These are phyloP conservation scores for Nerophis ophidion DNA, from an alignment of 2,113 vertebrate genomes.

Conservation along the genomic window DNA sequence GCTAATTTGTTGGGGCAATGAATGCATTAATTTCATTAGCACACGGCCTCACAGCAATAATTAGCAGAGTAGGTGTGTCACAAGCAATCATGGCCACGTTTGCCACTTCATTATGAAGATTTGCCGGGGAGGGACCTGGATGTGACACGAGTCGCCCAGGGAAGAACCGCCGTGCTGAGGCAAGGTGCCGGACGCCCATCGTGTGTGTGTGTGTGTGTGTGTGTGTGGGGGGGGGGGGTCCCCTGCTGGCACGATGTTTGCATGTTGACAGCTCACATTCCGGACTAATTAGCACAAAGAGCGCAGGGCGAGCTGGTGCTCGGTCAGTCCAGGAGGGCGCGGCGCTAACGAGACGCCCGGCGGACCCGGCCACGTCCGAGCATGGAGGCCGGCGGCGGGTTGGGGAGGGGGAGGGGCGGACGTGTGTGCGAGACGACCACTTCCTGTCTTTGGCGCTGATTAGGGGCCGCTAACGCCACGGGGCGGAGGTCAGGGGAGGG, in stretches of 20 bases:
- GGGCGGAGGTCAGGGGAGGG: conserved; percentile 20
- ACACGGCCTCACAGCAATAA: conserved; percentile 99
- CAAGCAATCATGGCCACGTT: conserved; percentile 97
- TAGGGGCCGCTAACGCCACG: conserved; percentile 20
- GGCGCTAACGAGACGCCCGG: conserved; percentile 6
- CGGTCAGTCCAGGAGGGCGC: conserved; percentile 61
- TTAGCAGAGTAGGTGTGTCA: conserved; percentile 99
- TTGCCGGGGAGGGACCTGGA: conserved; percentile 88
- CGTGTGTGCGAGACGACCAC: conserved; percentile 10
- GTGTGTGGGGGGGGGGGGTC: conserved; percentile 13
- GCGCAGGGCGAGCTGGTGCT: conserved; percentile 62
- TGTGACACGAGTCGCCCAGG: conserved; percentile 91
- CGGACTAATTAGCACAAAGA: conserved; percentile 74
- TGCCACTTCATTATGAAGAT: conserved; percentile 99
- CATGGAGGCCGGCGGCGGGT: conserved; percentile 13
- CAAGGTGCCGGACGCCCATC: conserved; percentile 62
- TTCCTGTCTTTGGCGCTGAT: conserved; percentile 38
- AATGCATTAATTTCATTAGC: conserved; percentile 99
- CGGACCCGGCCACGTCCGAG: not conserved
- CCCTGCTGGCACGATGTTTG: conserved; percentile 56
- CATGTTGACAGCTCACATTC: conserved; percentile 73
- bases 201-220: conserved; percentile 10
- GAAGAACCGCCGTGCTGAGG: conserved; percentile 54
- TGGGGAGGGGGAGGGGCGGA: conserved; percentile 36
- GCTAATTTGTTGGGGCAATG: conserved; percentile 99